Base-by-base conservation (phyloP, 2,113 vertebrate genomes). In the Hypocryptadius cinnamomeus region DNA sequence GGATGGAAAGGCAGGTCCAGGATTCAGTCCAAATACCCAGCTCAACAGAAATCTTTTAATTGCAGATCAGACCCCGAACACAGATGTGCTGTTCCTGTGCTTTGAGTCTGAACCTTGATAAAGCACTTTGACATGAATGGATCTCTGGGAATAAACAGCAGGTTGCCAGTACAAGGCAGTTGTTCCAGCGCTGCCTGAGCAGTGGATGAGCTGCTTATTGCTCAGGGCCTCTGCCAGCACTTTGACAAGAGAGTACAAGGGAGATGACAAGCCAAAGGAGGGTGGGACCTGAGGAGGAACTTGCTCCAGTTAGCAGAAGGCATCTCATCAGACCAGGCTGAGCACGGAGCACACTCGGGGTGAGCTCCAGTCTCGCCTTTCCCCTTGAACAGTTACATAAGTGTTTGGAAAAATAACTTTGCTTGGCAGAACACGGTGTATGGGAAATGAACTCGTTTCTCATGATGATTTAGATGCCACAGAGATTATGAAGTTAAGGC, bases 381-480 rank as follows among this genome's bases (percentile, higher is more conserved):
- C 56, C 57, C 6, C 0, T 60, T 8, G 2, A 89, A 71, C 60
- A 31, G 44, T 95, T 94, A 69, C 44, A 39, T 90, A 94, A 91
- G 68, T 47, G 42, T 74, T 74, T 3, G 33, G 85, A 60, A 86
- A 93, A 90, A 86, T 91, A 88, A 74, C 68, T 92, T 37, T 7
- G 6, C 85, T 72, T 93, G 95, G 87, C 95, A 94, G 93, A 93
- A 92, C 94, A 83, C 5, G 1, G 74, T 70, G 83, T 87, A 42
- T 90, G 91, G 83, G 69, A 92, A 89, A 90, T 78, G 63, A 93
- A 48, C 93, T 88, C 16, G 0, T 94, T 90, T 68, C 90, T 95
- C 92, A 53, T 23, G 73, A 66, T 93, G 74, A 85, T 95, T 79
- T 82, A 91, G 93, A 71, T 69, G 56, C 78, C 89, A 11, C 19